phyloP scores from a whole-genome alignment of 2,113 vertebrate genomes.

The Thymallus thymallus region DNA sequence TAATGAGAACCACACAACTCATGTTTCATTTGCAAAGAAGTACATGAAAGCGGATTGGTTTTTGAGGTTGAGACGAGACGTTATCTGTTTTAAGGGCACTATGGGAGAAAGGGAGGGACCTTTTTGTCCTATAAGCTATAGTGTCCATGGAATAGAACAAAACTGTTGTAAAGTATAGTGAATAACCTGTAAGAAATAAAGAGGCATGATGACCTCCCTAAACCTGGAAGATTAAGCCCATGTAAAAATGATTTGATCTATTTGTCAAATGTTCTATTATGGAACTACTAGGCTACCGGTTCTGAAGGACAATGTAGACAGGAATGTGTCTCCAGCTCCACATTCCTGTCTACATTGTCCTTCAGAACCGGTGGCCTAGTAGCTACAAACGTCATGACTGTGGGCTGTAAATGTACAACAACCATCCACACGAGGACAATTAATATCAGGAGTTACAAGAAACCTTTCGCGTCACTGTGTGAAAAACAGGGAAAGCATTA shows the following conservation, averaged over 20 bases:
- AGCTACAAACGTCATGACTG: not conserved
- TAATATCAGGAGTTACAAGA: not conserved
- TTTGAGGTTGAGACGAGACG: not conserved
- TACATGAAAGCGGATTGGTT: not conserved
- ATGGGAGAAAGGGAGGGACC: not conserved
- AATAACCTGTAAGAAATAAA: not conserved
- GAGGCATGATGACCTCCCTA: not conserved
- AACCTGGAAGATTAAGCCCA: too few species aligned
- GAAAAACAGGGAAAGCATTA: too few species aligned
- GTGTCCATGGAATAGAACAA: not conserved
- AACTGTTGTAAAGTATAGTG: not conserved
- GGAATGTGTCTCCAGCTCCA: too few species aligned
- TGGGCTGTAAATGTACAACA: not conserved
- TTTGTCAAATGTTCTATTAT: too few species aligned
- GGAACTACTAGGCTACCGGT: not conserved
- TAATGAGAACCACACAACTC: not conserved
- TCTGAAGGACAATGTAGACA: not conserved
- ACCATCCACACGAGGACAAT: not conserved
- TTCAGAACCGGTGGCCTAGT: not conserved
- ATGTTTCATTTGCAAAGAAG: not conserved
- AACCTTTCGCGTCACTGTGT: not conserved
- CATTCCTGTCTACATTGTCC: not conserved
- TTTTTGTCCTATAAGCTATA: not conserved
- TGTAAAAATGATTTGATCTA: too few species aligned
- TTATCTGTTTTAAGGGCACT: not conserved